Evolutionary conservation across 2,113 vertebrate species (phyloP).

Genomic region (Pedionomus torquatus): DNA sequence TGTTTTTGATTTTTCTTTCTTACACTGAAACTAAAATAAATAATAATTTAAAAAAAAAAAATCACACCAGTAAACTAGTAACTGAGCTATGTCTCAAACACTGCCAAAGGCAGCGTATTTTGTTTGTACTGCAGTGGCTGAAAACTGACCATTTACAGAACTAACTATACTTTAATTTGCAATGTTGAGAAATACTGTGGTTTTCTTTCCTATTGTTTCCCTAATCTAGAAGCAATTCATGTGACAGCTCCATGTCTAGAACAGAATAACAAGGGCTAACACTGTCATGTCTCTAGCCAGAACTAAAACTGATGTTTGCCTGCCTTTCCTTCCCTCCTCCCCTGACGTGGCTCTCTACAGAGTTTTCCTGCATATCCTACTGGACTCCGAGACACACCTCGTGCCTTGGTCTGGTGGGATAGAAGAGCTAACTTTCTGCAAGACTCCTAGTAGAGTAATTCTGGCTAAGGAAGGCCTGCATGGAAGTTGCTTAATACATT

Average conservation of each 20-base stretch:
- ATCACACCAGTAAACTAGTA: not conserved
- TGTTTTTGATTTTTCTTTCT: not conserved
- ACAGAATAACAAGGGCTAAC: not conserved
- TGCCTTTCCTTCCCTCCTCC: not conserved
- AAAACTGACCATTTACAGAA: not conserved
- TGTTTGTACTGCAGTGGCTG: not conserved
- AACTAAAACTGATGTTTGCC: not conserved
- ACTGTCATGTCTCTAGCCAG: not conserved
- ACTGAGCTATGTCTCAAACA: not conserved
- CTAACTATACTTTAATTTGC: not conserved
- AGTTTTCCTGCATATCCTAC: not conserved
- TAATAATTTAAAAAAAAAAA: not conserved
- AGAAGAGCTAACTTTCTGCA: not conserved
- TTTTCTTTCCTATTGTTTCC: conserved; percentile 7
- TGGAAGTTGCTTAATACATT: not conserved
- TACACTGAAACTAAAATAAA: not conserved
- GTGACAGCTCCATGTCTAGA: not conserved
- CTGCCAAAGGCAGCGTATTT: not conserved
- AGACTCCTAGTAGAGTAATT: not conserved
- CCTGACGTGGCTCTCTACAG: fast-evolving
- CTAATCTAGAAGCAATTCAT: not conserved
- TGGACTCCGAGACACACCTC: not conserved
- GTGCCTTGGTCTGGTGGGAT: not conserved
- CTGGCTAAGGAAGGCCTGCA: not conserved
- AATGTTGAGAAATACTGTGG: not conserved